These are phyloP conservation scores for Leucoraja erinaceus DNA, from an alignment of 2,113 vertebrate species.

Conservation along the genomic window DNA sequence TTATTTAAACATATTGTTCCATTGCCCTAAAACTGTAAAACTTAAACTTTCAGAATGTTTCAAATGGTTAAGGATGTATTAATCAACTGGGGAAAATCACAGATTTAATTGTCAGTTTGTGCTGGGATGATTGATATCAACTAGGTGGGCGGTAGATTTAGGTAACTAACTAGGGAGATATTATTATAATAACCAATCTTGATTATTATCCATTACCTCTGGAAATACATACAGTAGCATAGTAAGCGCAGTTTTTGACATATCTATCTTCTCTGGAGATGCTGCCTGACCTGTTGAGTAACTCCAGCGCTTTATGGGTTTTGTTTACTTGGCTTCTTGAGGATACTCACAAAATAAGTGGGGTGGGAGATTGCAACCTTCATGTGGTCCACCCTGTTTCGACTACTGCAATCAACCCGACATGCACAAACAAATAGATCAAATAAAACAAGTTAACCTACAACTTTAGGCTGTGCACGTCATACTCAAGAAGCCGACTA, in stretches of 20 bases:
- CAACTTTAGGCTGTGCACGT: no score
- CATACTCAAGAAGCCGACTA: no score
- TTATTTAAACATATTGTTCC: background rate
- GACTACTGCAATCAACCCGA: no score
- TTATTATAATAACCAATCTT: background rate
- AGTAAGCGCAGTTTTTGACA: background rate
- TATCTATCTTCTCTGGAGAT: background rate
- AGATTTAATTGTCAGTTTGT: background rate
- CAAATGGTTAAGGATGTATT: background rate
- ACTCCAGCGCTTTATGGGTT: no score
- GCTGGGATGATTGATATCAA: background rate
- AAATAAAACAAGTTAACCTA: no score
- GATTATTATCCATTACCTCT: background rate
- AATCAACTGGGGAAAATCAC: background rate
- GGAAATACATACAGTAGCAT: background rate
- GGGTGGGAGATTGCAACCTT: no score
- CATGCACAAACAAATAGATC: no score
- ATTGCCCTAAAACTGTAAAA: background rate
- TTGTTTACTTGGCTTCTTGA: no score
- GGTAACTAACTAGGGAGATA: background rate
- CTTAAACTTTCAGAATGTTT: background rate
- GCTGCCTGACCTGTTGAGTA: no score
- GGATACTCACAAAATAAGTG: no score
- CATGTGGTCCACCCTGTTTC: no score
- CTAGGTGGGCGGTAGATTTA: background rate